Conservation (phyloP, 2,113 vertebrate species). For the Sterrhoptilus dennistouni region DNA sequence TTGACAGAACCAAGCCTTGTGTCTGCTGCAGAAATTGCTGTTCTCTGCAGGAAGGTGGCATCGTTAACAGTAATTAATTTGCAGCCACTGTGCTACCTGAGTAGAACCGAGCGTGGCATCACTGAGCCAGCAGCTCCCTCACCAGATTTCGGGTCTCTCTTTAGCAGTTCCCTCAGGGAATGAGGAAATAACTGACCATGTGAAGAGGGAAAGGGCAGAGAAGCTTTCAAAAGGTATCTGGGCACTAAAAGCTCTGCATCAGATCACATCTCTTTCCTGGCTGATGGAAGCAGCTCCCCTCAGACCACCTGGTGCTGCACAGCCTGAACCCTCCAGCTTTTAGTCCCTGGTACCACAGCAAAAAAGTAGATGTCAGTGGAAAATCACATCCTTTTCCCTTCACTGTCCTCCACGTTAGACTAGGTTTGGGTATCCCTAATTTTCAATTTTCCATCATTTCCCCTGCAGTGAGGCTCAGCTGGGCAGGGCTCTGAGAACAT, state of each 20-base stretch:
- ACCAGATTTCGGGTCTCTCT: neutral
- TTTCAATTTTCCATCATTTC: neutral
- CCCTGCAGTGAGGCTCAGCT: neutral
- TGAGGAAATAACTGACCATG: neutral
- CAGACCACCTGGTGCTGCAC: neutral
- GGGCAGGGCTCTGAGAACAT: neutral
- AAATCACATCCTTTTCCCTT: neutral
- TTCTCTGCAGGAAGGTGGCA: slow-evolving; percentile 53
- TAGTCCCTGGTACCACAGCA: neutral
- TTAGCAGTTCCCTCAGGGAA: neutral
- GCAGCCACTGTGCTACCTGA: slow-evolving; percentile 16
- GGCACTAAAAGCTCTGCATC: neutral
- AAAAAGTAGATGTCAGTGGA: neutral
- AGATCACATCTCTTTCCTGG: neutral
- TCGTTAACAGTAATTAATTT: slow-evolving; percentile 48
- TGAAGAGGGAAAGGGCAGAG: neutral
- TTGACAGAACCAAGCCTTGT: neutral
- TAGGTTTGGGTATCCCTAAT: neutral
- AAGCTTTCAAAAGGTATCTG: neutral
- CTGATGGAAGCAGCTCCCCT: neutral
- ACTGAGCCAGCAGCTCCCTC: neutral
- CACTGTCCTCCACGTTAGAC: neutral
- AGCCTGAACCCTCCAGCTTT: neutral
- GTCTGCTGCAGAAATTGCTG: slow-evolving; percentile 21
- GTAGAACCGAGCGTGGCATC: neutral